These are phyloP conservation scores for Lophotriccus pileatus DNA, from an alignment of 2,797 vertebrate species.

Conservation along the genomic window DNA sequence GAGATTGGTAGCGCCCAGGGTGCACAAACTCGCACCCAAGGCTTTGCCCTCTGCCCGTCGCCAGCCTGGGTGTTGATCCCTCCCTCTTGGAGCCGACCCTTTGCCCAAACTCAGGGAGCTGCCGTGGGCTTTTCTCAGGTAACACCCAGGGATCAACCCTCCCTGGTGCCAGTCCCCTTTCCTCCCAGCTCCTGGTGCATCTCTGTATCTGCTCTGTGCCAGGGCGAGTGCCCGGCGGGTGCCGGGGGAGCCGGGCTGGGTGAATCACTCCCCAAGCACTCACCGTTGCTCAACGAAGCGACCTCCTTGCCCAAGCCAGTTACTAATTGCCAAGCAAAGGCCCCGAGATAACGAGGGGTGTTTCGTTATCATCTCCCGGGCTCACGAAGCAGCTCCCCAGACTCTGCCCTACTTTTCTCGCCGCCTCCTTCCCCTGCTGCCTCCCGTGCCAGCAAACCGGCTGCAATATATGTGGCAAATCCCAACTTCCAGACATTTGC, in stretches of 20 bases:
- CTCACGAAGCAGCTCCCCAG: constrained; percentile 9
- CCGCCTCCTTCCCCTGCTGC: background rate
- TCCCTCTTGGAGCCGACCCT: accelerated
- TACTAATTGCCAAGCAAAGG: background rate
- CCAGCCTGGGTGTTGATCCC: background rate
- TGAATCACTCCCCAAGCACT: constrained; percentile 40
- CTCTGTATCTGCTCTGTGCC: background rate
- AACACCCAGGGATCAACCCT: background rate
- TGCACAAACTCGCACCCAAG: background rate
- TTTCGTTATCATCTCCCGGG: constrained; percentile 1
- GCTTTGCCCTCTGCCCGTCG: background rate
- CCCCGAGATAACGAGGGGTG: background rate
- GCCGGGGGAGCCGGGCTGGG: background rate
- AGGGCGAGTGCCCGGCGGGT: background rate
- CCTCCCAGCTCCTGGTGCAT: background rate
- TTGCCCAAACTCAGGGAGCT: background rate
- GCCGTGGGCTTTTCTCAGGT: background rate
- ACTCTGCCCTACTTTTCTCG: constrained; percentile 44
- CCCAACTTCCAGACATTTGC: constrained; percentile 13
- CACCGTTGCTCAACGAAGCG: background rate
- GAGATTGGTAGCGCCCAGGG: accelerated
- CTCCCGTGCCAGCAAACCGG: background rate
- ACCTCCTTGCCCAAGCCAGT: background rate
- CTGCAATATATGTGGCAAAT: background rate
- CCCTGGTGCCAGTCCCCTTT: background rate